Base-by-base conservation (phyloP, 2,888 invertebrate species). In the Tetragonisca angustula region DNA sequence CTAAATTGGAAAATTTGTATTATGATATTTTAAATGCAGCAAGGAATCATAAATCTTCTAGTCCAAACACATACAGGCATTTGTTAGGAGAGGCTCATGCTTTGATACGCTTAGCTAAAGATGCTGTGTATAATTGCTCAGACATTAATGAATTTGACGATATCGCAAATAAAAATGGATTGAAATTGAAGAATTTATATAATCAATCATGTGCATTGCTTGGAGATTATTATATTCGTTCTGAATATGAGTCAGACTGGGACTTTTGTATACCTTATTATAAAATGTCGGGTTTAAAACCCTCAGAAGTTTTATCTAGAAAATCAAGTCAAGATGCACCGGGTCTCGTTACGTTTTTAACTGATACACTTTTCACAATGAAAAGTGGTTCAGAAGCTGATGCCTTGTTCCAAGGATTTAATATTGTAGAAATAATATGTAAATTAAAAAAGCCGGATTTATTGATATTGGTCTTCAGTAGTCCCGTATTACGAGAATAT, bases 81-180 rank as follows among this genome's bases (percentile, higher is more conserved):
- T 94, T 98, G 77, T 94, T 97, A 91, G 96, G 96, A 89, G 97
- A 97, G 94, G 97, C 97, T 9, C 97, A 97, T 91, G 95, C 97
- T 87, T 96, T 97, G 89, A 94, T 97, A 27, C 94, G 96, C 79
- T 92, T 95, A 50, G 94, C 95, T 2, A 92, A 95, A 65, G 93
- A 95, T 70, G 84, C 81, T 32, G 76, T 65, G 52, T 77, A 83
- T 50, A 79, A 87, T 49, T 74, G 79, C 27, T 73, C 36, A 27
- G 77, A 88, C 24, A 83, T 81, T 13, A 87, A 88, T 21, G 86
- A 86, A 61, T 72, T 64, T 15, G 86, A 88, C 17, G 88, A 88
- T 24, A 71, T 87, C 83, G 36, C 90, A 86, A 76, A 88, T 80
- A 74, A 92, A 91, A 87, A 87, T 70, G 76, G 87, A 84, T 50